Percentiles rank a stretch among this genome's conserved stretches.
These are phyloP conservation scores for Lithophane leautieri DNA, from an alignment of 2,888 invertebrate genomes.

Conservation along the genomic window DNA sequence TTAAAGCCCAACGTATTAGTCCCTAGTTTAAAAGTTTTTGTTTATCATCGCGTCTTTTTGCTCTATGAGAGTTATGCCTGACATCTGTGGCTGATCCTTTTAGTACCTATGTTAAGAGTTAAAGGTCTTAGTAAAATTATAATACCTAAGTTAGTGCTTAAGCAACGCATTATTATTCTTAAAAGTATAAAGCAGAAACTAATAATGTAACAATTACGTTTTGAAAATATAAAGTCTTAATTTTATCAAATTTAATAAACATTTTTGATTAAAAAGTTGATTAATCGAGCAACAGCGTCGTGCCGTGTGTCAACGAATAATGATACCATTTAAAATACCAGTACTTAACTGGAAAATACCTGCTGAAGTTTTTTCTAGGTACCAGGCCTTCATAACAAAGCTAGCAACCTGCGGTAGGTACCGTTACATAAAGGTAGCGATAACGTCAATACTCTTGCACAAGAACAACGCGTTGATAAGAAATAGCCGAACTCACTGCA, in stretches of 20 bases:
- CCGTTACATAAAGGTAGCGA: slow-evolving; percentile 69
- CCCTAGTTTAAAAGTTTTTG: slow-evolving; percentile 37
- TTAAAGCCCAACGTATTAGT: slow-evolving; percentile 33
- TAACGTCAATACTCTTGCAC: slow-evolving; percentile 71
- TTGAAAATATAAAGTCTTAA: neutral
- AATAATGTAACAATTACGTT: neutral
- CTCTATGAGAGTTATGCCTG: neutral
- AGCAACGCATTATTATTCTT: too few species aligned
- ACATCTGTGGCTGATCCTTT: slow-evolving; percentile 8
- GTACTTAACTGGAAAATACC: neutral
- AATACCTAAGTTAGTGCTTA: neutral
- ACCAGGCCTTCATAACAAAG: slow-evolving; percentile 18
- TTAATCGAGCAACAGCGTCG: neutral
- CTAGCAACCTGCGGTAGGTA: slow-evolving; percentile 52
- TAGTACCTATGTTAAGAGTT: slow-evolving; percentile 3
- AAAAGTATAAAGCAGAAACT: neutral
- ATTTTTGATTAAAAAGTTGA: neutral
- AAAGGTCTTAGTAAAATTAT: neutral
- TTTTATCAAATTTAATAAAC: neutral
- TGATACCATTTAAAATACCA: neutral
- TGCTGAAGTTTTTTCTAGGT: neutral
- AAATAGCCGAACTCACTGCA: slow-evolving; percentile 50
- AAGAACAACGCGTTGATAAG: slow-evolving; percentile 72
- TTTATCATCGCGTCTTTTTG: slow-evolving; percentile 29
- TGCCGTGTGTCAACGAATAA: neutral